Conservation (phyloP, 2,797 vertebrate genomes). For the Cuculus canorus region DNA sequence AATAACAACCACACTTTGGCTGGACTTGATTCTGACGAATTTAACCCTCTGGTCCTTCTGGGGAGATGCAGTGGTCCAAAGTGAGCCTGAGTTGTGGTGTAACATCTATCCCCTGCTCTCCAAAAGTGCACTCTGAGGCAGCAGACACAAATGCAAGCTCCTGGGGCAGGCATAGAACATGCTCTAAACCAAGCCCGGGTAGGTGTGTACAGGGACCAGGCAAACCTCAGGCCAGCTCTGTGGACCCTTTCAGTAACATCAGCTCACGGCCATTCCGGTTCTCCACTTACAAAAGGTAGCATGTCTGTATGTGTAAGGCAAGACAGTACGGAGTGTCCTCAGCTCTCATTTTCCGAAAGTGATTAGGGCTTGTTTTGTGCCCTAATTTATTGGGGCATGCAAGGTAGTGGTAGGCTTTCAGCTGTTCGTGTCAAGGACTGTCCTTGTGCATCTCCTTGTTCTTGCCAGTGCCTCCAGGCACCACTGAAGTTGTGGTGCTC, state of each 20-base stretch:
- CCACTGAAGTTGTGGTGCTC: neutral
- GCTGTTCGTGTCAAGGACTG: neutral
- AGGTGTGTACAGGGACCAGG: rapidly evolving
- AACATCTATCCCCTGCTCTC: neutral
- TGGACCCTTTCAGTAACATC: neutral
- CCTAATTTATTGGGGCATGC: neutral
- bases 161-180: neutral
- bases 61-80: neutral
- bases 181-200: neutral
- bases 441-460: neutral
- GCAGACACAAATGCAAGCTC: neutral
- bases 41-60: neutral
- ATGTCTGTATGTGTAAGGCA: neutral
- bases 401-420: neutral
- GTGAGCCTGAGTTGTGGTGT: neutral
- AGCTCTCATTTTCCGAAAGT: neutral
- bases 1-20: neutral
- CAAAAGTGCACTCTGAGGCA: rapidly evolving
- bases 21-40: neutral
- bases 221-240: neutral
- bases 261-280: neutral
- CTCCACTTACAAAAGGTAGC: neutral
- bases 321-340: neutral
- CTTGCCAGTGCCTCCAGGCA: neutral
- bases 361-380: neutral